Evolutionary conservation across 37 sponge, comb jelly and placozoan genomes (phyloP).

Genomic region (Oopsacas minuta): DNA sequence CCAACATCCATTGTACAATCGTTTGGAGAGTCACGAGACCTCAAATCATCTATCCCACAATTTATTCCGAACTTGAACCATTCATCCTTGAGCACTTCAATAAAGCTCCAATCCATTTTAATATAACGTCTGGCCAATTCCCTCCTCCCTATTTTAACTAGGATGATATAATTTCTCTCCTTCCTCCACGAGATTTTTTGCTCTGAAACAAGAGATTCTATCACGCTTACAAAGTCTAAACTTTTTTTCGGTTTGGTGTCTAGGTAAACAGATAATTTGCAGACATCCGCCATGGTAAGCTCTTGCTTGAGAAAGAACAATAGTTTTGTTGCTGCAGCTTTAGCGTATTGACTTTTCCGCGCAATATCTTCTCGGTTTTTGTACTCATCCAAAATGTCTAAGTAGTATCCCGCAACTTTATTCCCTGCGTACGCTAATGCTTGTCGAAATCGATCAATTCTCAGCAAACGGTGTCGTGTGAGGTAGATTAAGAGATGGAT

Average conservation of each 20-base stretch:
- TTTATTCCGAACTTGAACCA: background rate
- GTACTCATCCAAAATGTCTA: background rate
- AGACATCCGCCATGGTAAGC: background rate
- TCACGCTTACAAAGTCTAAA: background rate
- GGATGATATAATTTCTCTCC: background rate
- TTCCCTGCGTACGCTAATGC: background rate
- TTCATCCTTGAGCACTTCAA: background rate
- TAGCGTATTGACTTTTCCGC: background rate
- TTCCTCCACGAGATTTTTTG: background rate
- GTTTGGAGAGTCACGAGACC: background rate
- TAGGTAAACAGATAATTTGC: background rate
- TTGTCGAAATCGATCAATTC: background rate
- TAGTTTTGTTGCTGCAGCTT: background rate
- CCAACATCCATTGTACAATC: background rate
- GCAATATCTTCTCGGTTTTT: background rate
- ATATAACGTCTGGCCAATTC: background rate
- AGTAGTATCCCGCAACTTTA: background rate
- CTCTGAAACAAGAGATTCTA: background rate
- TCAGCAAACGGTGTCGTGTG: background rate
- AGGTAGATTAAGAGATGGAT: background rate
- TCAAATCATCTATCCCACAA: background rate
- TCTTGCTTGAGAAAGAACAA: background rate
- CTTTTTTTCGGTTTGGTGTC: background rate
- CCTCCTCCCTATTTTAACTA: background rate
- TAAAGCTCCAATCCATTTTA: background rate